Evolutionary conservation across 2,797 vertebrate genomes (phyloP).

Genomic region (Percopsis omiscomaycus): DNA sequence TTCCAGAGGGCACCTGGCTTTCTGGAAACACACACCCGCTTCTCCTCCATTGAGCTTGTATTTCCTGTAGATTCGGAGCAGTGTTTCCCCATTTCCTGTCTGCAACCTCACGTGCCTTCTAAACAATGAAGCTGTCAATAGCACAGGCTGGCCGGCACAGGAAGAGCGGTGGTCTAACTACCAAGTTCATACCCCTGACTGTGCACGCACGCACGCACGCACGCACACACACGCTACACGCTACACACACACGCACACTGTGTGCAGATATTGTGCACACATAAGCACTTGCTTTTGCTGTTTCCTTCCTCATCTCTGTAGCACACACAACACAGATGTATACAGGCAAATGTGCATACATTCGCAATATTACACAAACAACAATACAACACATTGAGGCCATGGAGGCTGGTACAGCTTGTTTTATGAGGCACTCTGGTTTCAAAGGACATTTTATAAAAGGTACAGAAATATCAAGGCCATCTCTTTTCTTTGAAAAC

Average conservation of each 20-base stretch:
- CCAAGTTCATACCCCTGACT: too few relatives aligned
- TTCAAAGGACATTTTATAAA: constrained; percentile 24
- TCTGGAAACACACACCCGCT: constrained; percentile 24
- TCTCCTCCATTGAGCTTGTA: constrained; percentile 40
- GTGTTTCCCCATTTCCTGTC: constrained; percentile 59
- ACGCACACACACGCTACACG: neutral
- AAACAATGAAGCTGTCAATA: constrained; percentile 53
- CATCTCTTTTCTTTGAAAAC: neutral
- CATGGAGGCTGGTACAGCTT: constrained; percentile 18
- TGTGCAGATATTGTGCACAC: neutral
- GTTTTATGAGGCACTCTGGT: constrained; percentile 41
- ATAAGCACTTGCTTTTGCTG: neutral
- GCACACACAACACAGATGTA: neutral
- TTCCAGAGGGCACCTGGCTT: constrained; percentile 48
- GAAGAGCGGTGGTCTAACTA: constrained; percentile 26
- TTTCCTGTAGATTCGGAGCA: constrained; percentile 47
- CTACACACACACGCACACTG: neutral
- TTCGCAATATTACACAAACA: constrained; percentile 11
- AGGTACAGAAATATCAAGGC: constrained; percentile 14
- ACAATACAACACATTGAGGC: constrained; percentile 18
- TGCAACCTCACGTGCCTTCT: constrained; percentile 14
- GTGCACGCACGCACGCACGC: neutral
- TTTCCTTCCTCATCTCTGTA: neutral
- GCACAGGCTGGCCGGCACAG: constrained; percentile 26
- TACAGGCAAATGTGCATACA: neutral